Base-by-base conservation (phyloP, 2,888 invertebrate genomes). In the Tortrix viridana region DNA sequence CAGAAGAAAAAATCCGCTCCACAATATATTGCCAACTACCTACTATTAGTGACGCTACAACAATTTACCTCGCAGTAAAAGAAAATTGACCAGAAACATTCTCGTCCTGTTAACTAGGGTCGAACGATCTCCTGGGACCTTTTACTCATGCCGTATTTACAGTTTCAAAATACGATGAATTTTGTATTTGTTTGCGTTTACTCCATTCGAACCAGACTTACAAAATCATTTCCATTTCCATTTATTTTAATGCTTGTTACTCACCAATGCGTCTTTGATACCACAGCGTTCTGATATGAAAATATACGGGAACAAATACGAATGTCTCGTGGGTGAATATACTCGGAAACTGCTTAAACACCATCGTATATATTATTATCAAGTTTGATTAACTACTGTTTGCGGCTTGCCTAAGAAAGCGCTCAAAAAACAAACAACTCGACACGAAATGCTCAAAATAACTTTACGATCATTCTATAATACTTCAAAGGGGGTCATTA, bases 401-500 rank as follows among this genome's bases (percentile, higher is more conserved):
- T 73, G 74, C 69, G 81, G 84, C 84, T 79, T 84, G 81, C 81
- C 81, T 79, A 81, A 77, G 77, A 75, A 83, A 82, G 16, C 52
- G 77, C 78, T 74, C 79, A 70, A 76, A 71, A 53, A 52, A 74
- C 76, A 76, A 80, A 77, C 74, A 73, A 68, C 71, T 67, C 46
- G 6, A 26, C 22, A n/a, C 46, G 56, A 38, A 46, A 23, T 44
- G 50, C 49, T 73, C 76, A 76, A 84, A 89, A 88, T 88, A 86
- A 75, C 77, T 81, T 82, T 82, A 83, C 81, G 84, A 84, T 81
- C 81, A 85, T 85, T 87, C 84, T 82, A 79, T 77, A 79, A 81
- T 82, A 86, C 89, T 85, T 90, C 90, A 90, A 90, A 90, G 88
- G 77, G 69, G 82, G 80, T 80, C 85, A 84, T 85, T 85, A 87